Evolutionary conservation across 2,888 invertebrate species (phyloP).

Genomic region (Colostygia pectinataria): DNA sequence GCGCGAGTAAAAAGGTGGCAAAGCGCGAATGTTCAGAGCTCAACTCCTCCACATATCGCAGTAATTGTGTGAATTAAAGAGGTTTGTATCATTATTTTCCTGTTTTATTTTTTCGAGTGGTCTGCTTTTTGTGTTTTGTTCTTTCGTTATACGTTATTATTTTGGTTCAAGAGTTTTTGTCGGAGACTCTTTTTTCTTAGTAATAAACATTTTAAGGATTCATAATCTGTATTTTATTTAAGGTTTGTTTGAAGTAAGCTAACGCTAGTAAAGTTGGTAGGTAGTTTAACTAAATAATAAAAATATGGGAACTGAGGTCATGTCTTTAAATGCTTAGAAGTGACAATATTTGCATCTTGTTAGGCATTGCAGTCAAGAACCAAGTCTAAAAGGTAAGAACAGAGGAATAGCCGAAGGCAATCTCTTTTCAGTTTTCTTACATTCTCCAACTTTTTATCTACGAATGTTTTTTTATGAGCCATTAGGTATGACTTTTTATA

Average conservation of each 20-base stretch:
- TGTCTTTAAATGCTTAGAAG: neutral
- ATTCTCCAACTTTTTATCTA: constrained; percentile 2
- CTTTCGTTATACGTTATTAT: constrained; percentile 37
- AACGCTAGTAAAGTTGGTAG: no score
- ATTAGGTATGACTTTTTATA: neutral
- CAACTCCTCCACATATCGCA: constrained; percentile 60
- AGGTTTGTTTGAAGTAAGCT: no score
- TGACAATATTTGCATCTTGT: constrained; percentile 30
- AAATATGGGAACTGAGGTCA: neutral
- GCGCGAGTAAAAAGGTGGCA: constrained; percentile 42
- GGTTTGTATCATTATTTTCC: constrained; percentile 74
- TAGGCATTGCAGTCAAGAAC: constrained; percentile 20
- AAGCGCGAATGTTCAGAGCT: constrained; percentile 52
- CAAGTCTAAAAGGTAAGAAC: constrained; percentile 15
- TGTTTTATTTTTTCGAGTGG: constrained; percentile 43
- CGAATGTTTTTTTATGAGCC: neutral
- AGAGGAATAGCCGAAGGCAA: constrained; percentile 14
- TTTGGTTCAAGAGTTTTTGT: constrained; percentile 23
- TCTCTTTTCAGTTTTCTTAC: constrained; percentile 9
- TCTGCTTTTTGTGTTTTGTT: constrained; percentile 33
- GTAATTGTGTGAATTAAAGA: constrained; percentile 78
- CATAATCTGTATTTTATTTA: no score
- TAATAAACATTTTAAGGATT: neutral
- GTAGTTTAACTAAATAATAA: no score
- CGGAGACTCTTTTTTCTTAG: neutral